Evolutionary conservation across 2,888 invertebrate genomes (phyloP), one percentile per base, ranked within the genome.

Genomic region (Nomada ruficornis): DNA sequence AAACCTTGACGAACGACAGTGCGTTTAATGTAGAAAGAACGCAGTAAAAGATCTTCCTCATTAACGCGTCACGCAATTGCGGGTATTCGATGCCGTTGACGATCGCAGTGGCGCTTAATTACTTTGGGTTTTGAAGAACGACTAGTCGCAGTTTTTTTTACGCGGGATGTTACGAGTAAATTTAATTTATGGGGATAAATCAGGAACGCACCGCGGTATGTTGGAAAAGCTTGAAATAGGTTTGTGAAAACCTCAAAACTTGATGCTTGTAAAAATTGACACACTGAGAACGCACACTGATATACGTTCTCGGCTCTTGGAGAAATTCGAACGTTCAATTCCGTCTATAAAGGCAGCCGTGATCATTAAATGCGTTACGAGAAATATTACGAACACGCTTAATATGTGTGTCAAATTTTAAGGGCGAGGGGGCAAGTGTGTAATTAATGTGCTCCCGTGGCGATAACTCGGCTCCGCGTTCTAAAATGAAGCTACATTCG

Each of bases 51-150:
- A 29, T 3, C 57, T 70, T 50, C 52, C 80, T 80, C 80, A 72
- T 80, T 80, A 80, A 78, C 79, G 67, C 4, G 72, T 42, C 52
- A 72, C 63, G 72, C 68, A 59, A 20, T 63, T 52, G 47, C 29
- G 18, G 60, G 60, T n/a, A 23, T 29, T 29, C 57, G 26, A 59
- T 29, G 63, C 68, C 64, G 23, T 36, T 70, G 68, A 60, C 69
- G 69, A 72, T 64, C 36, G 13, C 26, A 54, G 23, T 13, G 44
- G 36, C 57, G 62, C 54, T 55, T 82, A 82, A 82, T 82, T 82
- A 82, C 69, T 64, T 63, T 65, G 10, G 50, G 50, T 60, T 50
- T 50, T 9, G 23, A 71, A 29, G 71, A 68, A 55, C 29, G 42
- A 42, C 50, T 2, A n/a, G 50, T 20, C 29, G 15, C n/a, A 44